Evolutionary conservation across 2,888 invertebrate genomes (phyloP).

Genomic region (Eulithis prunata): DNA sequence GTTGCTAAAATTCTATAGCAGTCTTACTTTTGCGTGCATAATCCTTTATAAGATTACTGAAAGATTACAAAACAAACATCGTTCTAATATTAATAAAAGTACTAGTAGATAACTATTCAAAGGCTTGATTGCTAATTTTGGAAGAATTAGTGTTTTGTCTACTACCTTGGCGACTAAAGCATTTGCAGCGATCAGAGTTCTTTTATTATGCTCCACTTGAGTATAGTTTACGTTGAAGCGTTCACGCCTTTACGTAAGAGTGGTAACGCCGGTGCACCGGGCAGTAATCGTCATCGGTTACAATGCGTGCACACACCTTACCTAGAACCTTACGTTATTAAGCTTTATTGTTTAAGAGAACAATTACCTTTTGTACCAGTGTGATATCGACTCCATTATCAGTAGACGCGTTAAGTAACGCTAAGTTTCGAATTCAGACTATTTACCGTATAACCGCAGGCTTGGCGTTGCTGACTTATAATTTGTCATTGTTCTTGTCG

Average conservation of each 20-base stretch:
- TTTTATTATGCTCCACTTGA: background rate
- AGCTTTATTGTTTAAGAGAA: slow-evolving; percentile 81
- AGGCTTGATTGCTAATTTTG: too few relatives aligned
- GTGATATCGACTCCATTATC: slow-evolving; percentile 74
- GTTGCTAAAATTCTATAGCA: too few relatives aligned
- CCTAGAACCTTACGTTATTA: slow-evolving; percentile 78
- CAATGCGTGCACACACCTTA: slow-evolving; percentile 63
- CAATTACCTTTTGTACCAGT: slow-evolving; percentile 82
- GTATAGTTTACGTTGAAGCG: slow-evolving; percentile 2
- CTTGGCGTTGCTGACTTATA: slow-evolving; percentile 47
- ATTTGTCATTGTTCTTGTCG: slow-evolving; percentile 67
- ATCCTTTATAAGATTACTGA: too few relatives aligned
- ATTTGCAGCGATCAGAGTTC: too few relatives aligned
- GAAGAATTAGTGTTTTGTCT: too few relatives aligned
- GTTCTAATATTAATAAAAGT: too few relatives aligned
- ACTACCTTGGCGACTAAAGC: too few relatives aligned
- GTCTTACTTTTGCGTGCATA: too few relatives aligned
- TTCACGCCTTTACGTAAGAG: slow-evolving; percentile 34
- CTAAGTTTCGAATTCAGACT: slow-evolving; percentile 69
- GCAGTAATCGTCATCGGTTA: slow-evolving; percentile 42
- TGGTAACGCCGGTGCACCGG: slow-evolving; percentile 48
- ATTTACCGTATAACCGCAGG: slow-evolving; percentile 58
- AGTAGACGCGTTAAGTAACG: slow-evolving; percentile 74
- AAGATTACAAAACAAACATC: too few relatives aligned
- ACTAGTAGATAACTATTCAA: too few relatives aligned